Percentiles rank a stretch among this genome's conserved stretches.
Evolutionary conservation across 2,113 vertebrate genomes (phyloP).

Genomic region (Grammomys surdaster): DNA sequence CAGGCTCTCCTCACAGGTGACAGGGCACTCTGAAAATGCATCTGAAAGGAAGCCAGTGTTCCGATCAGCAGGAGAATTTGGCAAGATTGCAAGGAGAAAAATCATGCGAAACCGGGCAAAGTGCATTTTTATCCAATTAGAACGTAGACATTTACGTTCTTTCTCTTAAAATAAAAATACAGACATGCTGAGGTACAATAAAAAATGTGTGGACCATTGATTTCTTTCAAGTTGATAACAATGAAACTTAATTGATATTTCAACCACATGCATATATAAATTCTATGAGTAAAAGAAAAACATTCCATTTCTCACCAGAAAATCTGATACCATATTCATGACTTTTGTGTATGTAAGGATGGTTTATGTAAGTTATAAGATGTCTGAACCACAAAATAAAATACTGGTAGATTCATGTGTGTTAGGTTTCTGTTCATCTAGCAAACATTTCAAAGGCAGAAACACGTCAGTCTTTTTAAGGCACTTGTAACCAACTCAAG

Average conservation of each 20-base stretch:
- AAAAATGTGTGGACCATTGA: not conserved
- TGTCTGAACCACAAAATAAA: not conserved
- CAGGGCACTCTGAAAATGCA: not conserved
- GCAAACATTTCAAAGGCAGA: conserved; percentile 45
- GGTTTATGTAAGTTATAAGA: not conserved
- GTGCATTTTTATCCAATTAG: not conserved
- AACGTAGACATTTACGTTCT: not conserved
- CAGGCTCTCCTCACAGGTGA: not conserved
- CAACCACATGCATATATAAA: not conserved
- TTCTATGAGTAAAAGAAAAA: conserved; percentile 6
- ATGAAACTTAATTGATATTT: not conserved
- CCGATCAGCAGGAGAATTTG: conserved; percentile 25
- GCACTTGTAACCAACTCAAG: not conserved
- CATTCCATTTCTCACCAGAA: conserved; percentile 8
- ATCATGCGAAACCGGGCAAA: not conserved
- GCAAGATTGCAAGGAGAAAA: not conserved
- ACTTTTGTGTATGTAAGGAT: not conserved
- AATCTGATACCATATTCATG: not conserved
- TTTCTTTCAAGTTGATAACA: conserved; percentile 42
- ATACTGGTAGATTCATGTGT: not conserved
- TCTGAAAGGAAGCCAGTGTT: not conserved
- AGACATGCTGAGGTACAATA: not conserved
- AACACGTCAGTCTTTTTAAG: not conserved
- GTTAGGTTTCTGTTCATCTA: conserved; percentile 16
- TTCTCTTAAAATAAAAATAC: not conserved